phyloP scores from a whole-genome alignment of 2,113 vertebrate species.

The Neotoma lepida region DNA sequence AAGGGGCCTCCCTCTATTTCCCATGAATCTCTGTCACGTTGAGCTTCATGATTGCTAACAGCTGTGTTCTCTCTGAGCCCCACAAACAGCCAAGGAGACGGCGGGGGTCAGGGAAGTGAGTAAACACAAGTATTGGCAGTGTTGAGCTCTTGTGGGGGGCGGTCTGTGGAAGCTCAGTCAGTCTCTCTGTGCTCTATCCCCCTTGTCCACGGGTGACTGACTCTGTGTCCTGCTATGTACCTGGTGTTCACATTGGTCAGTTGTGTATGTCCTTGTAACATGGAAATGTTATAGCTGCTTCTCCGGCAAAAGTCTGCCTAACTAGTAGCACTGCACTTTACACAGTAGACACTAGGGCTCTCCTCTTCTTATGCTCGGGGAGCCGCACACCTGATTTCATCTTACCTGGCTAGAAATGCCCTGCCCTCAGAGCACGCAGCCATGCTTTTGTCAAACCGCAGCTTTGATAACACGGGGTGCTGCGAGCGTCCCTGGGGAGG shows the following conservation, averaged over 20 bases:
- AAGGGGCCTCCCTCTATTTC: background rate
- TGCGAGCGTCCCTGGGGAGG: background rate
- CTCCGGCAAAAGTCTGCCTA: background rate
- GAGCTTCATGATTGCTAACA: background rate
- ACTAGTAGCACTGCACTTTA: conserved; percentile 19
- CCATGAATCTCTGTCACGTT: background rate
- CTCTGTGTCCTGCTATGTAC: rapidly evolving
- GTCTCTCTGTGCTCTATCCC: background rate
- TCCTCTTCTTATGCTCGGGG: background rate
- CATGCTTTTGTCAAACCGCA: background rate
- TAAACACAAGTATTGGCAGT: rapidly evolving
- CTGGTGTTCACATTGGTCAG: background rate
- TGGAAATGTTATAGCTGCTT: background rate
- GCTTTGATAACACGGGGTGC: background rate
- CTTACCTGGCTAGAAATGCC: background rate
- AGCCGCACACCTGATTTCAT: background rate
- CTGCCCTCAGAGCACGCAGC: background rate
- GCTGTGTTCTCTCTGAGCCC: background rate
- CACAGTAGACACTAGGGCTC: background rate
- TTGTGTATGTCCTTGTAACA: background rate
- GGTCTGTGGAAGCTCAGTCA: background rate
- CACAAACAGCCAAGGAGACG: background rate
- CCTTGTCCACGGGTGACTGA: background rate
- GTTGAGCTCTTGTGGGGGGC: background rate
- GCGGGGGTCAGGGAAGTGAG: background rate